Evolutionary conservation across 1,140 invertebrate species (phyloP), one percentile per base, ranked within the genome.

Genomic region (Sipha flava): DNA sequence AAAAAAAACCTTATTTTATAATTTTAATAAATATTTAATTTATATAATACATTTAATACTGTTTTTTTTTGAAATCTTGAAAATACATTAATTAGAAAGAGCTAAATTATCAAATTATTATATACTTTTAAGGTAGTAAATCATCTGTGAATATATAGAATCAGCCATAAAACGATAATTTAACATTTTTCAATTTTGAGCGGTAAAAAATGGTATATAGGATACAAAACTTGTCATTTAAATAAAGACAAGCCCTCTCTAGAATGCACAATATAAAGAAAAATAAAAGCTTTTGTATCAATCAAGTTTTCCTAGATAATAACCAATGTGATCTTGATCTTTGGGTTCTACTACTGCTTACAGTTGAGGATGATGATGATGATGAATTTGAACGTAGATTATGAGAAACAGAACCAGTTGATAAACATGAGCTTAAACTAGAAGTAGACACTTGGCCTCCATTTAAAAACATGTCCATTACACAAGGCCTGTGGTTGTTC

Each of bases 351-450:
- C 72, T 81, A 31, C 84, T 86, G 79, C 85, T 84, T 40, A 84
- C 77, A 10, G 47, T 75, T 14, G 72, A 66, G 16, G 66, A 43
- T 43, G 73, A 75, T 21, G 86, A 85, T 34, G 85, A 86, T 21
- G 85, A 73, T 5, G 87, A 87, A 21, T 87, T 84, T 26, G 86
- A 86, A 73, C 86, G 84, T 68, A 87, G 83, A 75, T 85, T 86
- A 54, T 86, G 86, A 6, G 87, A 43, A 16, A 21, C 7, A 43
- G 62, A 86, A 81, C 86, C 86, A 43, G 85, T 85, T 7, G 86
- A 85, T 34, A 85, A 86, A 81, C 86, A 87, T 57, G 86, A 87
- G 81, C 85, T 87, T 6, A 87, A 81, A 83, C 86, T 87, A 9
- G 86, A 86, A 62, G 85, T 86, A 18, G 87, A 86, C 31, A 86